Base-by-base conservation (phyloP, 2,888 invertebrate species). In the Patella ulyssiponensis region DNA sequence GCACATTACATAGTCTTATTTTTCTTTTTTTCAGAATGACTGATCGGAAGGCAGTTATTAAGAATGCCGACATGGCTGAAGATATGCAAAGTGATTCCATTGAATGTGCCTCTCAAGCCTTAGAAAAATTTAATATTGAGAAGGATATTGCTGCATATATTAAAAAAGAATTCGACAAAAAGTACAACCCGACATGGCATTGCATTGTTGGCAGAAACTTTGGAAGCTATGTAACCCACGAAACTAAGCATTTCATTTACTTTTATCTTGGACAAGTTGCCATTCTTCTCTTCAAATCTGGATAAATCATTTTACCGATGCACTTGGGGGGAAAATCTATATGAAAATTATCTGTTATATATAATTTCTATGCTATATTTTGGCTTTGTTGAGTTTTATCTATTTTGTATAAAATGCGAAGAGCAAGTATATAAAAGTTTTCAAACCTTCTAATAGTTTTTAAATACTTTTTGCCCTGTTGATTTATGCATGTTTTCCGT, bases 41-140 rank as follows among this genome's bases (percentile, higher is more conserved):
- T 71, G 88, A 88, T 69, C 77, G 85, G 52, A 99, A 99, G 94
- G 99, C 99, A 91, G 98, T 99, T 85, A 98, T 99, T 93, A 99
- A 99, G 94, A 99, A 99, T 94, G 99, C 98, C 89, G 99, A 99
- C 93, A 99, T 99, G 99, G 96, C 97, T 90, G 99, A 99, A 93
- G 99, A 99, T 93, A 99, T 99, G 98, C 99, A 99, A 94, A 98
- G 98, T 92, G 99, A 99, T 93, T 98, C 98, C 87, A 98, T 99
- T 52, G 98, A 99, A 93, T 98, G 98, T 93, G 98, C 99, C 87
- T 98, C 98, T 83, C 98, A 98, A 92, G 98, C 99, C 44, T 94
- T 99, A 84, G 99, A 99, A 92, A 99, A 99, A 92, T 98, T 96
- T 93, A 98, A 98, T 93, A 98, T 98, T 93, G 98, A 98, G 93